A percentile compares a stretch with the other conserved stretches of the same genome.
Conservation (phyloP, 2,888 invertebrate genomes). For the Ecdyonurus torrentis region DNA sequence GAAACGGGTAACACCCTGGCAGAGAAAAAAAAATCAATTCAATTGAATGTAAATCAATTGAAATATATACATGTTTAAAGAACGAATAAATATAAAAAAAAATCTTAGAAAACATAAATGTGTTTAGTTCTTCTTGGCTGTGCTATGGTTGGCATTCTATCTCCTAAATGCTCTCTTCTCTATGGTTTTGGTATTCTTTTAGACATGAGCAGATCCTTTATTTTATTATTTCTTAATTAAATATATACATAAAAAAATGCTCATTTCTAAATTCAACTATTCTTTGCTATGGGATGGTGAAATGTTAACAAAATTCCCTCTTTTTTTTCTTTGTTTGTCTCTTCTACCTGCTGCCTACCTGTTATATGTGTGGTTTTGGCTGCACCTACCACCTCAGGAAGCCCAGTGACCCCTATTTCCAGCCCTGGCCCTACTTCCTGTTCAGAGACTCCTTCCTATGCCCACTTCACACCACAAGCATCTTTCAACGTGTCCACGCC, state of each 20-base stretch:
- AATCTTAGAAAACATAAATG: neutral
- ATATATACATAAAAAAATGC: neutral
- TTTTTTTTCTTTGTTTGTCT: neutral
- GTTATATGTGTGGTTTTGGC: neutral
- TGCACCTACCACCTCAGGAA: slow-evolving; percentile 13
- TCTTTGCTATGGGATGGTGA: neutral
- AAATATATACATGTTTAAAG: too few relatives aligned
- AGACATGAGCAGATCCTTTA: neutral
- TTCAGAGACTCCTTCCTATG: slow-evolving; percentile 13
- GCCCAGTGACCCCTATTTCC: slow-evolving; percentile 3
- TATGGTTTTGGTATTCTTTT: neutral
- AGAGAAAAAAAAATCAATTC: too few relatives aligned
- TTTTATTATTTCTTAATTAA: neutral
- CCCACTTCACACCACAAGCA: slow-evolving; percentile 11
- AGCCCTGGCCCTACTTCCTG: slow-evolving; percentile 9
- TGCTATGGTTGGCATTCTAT: neutral
- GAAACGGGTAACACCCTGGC: too few relatives aligned
- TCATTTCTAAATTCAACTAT: neutral
- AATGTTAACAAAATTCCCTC: neutral
- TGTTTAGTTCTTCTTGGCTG: neutral
- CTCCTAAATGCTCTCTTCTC: neutral
- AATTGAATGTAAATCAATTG: too few relatives aligned
- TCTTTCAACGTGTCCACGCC: slow-evolving; percentile 20
- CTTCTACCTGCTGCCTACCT: neutral
- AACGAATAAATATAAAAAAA: neutral